Base-by-base conservation (phyloP, 2,113 vertebrate species). In the Dipodomys ordii region DNA sequence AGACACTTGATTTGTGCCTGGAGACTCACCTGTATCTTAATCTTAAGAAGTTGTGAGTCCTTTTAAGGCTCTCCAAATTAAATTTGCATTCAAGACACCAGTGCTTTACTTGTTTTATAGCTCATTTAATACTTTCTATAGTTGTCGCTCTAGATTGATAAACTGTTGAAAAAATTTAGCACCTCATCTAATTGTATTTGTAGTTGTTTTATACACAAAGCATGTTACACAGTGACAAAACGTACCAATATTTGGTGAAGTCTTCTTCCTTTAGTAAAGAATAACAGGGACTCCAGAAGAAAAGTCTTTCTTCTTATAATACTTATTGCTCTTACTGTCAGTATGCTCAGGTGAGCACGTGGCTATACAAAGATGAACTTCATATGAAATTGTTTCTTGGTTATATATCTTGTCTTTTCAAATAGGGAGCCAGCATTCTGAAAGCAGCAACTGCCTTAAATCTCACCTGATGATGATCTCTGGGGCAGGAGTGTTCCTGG, bases 381-480 rank as follows among this genome's bases (percentile, higher is more conserved):
- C 68, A 89, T 69, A 44, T 91, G 46, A 95, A 94, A 72, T 81
- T 25, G 44, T 25, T 78, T 89, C 69, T 82, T 80, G 71, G 20
- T 6, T 60, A 49, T 67, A 80, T 78, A 72, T 83, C 18, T 81
- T 94, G 64, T 82, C 68, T 64, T 60, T 4, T 84, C 60, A 64
- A 68, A 15, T 57, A 72, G 19, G 30, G 9, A 23, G 68, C 60
- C 89, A 87, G 15, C 53, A 85, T 88, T 71, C 78, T 85, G 76
- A 81, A 85, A 68, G 74, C 20, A 86, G 30, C 57, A 79, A 32
- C 78, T 64, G 30, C 46, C 68, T 96, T 91, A 81, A 68, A 46
- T 8, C 11, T 53, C 23, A 69, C 32, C 23, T 91, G 62, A 28
- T 44, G 22, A 57, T 62, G 74, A 28, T 23, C 13, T 73, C 73